Evolutionary conservation across 2,113 vertebrate genomes (phyloP).

Genomic region (Sinocyclocheilus maitianheensis): DNA sequence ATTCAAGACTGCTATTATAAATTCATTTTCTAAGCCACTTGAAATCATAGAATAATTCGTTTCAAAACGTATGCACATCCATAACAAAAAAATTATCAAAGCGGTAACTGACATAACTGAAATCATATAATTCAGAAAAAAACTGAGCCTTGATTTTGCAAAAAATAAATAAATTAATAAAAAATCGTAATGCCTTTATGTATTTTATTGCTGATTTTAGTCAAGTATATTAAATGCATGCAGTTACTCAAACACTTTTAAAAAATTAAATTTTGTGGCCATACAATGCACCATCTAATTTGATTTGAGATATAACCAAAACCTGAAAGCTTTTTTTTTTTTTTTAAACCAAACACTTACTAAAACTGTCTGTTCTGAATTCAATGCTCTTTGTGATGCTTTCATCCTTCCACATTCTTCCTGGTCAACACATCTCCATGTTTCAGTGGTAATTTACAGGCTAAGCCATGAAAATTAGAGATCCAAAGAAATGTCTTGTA

Average conservation of each 20-base stretch:
- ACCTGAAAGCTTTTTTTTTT: background rate
- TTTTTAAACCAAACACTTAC: background rate
- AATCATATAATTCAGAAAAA: background rate
- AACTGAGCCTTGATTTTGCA: background rate
- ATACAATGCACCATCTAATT: background rate
- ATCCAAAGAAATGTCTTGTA: slow-evolving; percentile 29
- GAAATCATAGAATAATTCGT: background rate
- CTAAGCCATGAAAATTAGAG: slow-evolving; percentile 6
- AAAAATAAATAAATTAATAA: background rate
- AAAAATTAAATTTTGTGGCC: background rate
- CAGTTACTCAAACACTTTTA: background rate
- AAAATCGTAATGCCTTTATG: background rate
- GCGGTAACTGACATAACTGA: background rate
- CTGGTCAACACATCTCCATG: slow-evolving; percentile 4
- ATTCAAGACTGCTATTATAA: background rate
- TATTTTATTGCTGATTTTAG: background rate
- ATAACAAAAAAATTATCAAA: background rate
- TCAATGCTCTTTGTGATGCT: background rate
- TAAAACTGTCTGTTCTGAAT: background rate
- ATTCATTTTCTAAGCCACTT: background rate
- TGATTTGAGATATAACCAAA: background rate
- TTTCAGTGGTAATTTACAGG: slow-evolving; percentile 26
- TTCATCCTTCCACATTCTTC: background rate
- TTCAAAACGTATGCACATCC: background rate
- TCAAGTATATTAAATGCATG: background rate